These are phyloP conservation scores for Ferdinandea cuprea DNA, from an alignment of 2,888 invertebrate species.

Conservation along the genomic window DNA sequence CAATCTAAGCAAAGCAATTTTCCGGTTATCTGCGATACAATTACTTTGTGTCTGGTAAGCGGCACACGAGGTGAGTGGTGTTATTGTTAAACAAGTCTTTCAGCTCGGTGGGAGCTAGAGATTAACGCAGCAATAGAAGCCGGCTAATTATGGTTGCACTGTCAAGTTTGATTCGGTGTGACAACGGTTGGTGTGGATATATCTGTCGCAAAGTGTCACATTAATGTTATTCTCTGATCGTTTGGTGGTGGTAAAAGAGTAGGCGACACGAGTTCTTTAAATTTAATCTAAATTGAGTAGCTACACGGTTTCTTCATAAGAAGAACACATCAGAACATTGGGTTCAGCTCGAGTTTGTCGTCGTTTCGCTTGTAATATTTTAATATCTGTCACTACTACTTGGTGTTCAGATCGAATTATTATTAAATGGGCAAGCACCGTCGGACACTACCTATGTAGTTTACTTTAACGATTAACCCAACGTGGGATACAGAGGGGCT, in stretches of 20 bases:
- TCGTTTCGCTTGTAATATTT: no score
- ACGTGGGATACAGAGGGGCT: no score
- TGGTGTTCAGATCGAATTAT: no score
- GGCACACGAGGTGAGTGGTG: slow-evolving; percentile 10
- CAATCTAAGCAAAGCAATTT: slow-evolving; percentile 5
- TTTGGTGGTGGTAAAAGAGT: slow-evolving; percentile 3
- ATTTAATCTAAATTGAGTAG: no score
- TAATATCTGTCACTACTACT: no score
- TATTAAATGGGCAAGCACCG: no score
- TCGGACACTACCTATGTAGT: no score
- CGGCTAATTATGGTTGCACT: slow-evolving; percentile 29
- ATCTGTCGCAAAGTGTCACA: slow-evolving; percentile 29
- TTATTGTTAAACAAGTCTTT: slow-evolving; percentile 4
- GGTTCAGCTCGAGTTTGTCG: no score
- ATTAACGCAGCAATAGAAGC: slow-evolving; percentile 23
- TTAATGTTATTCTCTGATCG: slow-evolving; percentile 5
- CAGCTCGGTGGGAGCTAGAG: background rate
- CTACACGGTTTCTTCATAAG: no score
- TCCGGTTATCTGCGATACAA: slow-evolving; percentile 31
- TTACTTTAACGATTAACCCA: no score
- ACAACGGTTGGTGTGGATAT: slow-evolving; percentile 16
- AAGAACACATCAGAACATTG: no score
- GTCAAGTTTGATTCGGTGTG: slow-evolving; percentile 26
- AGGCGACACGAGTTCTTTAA: background rate
- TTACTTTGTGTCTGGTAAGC: background rate